Base-by-base conservation (phyloP, 1,140 invertebrate species). In the Drosophila bocki region DNA sequence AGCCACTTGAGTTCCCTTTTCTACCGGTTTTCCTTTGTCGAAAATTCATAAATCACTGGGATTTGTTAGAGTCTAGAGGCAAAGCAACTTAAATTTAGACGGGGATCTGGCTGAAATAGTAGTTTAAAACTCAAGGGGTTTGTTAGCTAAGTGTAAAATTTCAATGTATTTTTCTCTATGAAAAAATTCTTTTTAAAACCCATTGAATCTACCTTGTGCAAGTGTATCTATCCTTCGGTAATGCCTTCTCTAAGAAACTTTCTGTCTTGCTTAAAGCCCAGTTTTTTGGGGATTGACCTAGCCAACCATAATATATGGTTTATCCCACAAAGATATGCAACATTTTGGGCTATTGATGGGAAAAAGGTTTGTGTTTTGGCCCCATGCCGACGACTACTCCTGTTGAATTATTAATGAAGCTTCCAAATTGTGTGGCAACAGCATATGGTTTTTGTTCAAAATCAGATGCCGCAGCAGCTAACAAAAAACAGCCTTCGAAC, bases 351-450 rank as follows among this genome's bases (percentile, higher is more conserved):
- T 75, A 88, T 88, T 87, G 83, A 88, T 87, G 76, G 33, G 29
- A 75, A 75, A 87, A 87, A 88, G 84, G 72, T 88, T 74, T 59
- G 29, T 42, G 35, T 57, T 45, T 17, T 47, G 41, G 51, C 44
- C 70, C 54, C 42, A 48, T 62, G 42, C 26, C 57, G 67, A 59
- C 80, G 67, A 62, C 80, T 75, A 50, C 72, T 80, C 53, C 72
- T 82, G 75, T 81, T 90, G 85, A 90, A 90, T 90, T 90, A 90
- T 90, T 90, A 91, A 90, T 90, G 81, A 90, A 90, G 74, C 65
- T 51, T 42, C 65, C 65, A 32, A 58, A 63, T 69, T 79, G 59
- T 70, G 45, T 35, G 41, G 62, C 59, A 56, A 62, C 71, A 60
- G 61, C 76, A 82, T 51, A 80, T 78, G 76, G 65, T 56, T 54